Conservation (phyloP, 2,797 vertebrate species). For the Choloepus didactylus region DNA sequence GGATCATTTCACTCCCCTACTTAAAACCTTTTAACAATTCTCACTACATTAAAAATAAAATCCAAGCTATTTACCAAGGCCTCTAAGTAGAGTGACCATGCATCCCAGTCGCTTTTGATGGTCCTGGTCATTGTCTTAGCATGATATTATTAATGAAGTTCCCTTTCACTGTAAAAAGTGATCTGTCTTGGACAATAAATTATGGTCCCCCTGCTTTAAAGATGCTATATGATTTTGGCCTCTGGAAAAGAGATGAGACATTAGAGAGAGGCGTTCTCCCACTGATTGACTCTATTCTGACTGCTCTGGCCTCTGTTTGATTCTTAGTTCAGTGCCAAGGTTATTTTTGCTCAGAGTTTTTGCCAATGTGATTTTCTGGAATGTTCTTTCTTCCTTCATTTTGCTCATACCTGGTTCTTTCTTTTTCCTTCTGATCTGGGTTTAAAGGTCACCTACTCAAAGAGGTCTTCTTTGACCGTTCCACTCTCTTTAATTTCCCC, state of each 20-base stretch:
- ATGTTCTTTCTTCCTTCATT: neutral
- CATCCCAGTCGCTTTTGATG: neutral
- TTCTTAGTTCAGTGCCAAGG: neutral
- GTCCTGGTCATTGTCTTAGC: neutral
- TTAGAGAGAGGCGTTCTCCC: neutral
- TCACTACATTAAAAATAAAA: neutral
- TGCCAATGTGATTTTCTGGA: neutral
- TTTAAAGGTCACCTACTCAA: neutral
- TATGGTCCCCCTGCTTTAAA: neutral
- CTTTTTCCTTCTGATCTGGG: neutral
- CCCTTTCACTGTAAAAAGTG: neutral
- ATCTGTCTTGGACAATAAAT: neutral
- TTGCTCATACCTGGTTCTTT: neutral
- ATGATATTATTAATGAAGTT: conserved; percentile 18
- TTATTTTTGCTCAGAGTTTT: neutral
- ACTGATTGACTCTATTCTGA: neutral
- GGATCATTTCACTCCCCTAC: neutral
- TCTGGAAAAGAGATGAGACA: neutral
- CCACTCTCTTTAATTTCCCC: neutral
- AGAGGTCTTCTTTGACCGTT: neutral
- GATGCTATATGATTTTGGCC: neutral
- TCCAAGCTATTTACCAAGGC: neutral
- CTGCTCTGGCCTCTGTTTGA: neutral
- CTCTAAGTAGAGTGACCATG: neutral
- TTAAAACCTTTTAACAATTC: conserved; percentile 25